A percentile compares a stretch with the other conserved stretches of the same genome.
Evolutionary conservation across 2,797 vertebrate genomes (phyloP).

Genomic region (Limosa lapponica): DNA sequence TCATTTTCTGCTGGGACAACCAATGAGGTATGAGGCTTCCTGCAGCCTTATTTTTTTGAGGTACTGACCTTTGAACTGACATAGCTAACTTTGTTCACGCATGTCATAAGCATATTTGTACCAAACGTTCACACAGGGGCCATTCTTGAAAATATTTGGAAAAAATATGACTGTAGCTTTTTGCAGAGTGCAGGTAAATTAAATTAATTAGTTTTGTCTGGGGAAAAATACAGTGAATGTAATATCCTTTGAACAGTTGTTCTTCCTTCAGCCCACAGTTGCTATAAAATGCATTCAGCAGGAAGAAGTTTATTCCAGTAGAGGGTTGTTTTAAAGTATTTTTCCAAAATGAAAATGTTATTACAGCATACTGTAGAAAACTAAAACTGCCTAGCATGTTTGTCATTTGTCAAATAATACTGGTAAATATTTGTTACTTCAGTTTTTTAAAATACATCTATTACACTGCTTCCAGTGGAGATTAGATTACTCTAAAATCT

Average conservation of each 20-base stretch:
- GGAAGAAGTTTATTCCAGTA: background rate
- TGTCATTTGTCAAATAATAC: background rate
- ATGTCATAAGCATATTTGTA: background rate
- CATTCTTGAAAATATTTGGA: background rate
- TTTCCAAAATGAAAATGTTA: background rate
- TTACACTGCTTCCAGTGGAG: background rate
- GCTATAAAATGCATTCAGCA: background rate
- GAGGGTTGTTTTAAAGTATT: background rate
- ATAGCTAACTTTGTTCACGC: background rate
- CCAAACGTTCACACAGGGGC: background rate
- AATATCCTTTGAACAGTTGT: background rate
- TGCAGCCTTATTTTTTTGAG: background rate
- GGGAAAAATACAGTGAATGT: background rate
- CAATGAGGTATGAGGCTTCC: background rate
- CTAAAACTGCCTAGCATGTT: background rate
- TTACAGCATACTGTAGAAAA: background rate
- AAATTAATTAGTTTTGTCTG: background rate
- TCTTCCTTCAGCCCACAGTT: background rate
- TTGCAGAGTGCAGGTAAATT: background rate
- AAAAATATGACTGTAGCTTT: background rate
- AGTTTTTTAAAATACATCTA: background rate
- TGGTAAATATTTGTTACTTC: background rate
- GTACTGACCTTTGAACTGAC: background rate
- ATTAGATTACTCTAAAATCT: background rate
- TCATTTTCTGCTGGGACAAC: background rate